Evolutionary conservation across 2,888 invertebrate species (phyloP).

Genomic region (Cepaea hortensis): DNA sequence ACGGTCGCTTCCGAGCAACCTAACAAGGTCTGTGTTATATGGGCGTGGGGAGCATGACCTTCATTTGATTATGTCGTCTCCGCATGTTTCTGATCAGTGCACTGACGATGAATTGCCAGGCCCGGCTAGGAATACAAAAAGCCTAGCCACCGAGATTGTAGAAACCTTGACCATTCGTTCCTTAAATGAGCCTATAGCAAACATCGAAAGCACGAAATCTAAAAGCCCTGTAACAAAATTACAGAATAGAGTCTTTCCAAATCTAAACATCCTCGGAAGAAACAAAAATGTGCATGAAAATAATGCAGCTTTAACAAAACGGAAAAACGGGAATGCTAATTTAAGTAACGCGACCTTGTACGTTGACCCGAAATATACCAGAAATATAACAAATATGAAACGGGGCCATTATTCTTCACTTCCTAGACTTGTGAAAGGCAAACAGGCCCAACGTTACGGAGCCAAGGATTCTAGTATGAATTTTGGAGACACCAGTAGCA

Average conservation of each 20-base stretch:
- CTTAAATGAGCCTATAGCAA: neutral
- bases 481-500: constrained; percentile 8
- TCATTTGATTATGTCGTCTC: neutral
- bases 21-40: neutral
- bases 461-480: neutral
- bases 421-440: neutral
- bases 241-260: too few relatives aligned
- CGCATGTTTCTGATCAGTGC: neutral
- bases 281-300: neutral
- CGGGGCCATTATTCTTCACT: too few relatives aligned
- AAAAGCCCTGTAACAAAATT: neutral
- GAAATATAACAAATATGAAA: neutral
- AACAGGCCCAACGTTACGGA: neutral
- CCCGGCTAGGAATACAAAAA: neutral
- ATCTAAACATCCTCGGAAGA: neutral
- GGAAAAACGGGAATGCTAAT: neutral
- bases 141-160: neutral
- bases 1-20: neutral
- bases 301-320: neutral
- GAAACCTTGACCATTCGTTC: constrained; percentile 18
- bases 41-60: constrained; percentile 11
- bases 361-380: neutral
- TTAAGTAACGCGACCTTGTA: neutral
- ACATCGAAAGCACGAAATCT: neutral
- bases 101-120: neutral